Percentiles rank a stretch among this genome's conserved stretches.
Evolutionary conservation across 2,888 invertebrate genomes (phyloP).

Genomic region (Oscheius sp.): DNA sequence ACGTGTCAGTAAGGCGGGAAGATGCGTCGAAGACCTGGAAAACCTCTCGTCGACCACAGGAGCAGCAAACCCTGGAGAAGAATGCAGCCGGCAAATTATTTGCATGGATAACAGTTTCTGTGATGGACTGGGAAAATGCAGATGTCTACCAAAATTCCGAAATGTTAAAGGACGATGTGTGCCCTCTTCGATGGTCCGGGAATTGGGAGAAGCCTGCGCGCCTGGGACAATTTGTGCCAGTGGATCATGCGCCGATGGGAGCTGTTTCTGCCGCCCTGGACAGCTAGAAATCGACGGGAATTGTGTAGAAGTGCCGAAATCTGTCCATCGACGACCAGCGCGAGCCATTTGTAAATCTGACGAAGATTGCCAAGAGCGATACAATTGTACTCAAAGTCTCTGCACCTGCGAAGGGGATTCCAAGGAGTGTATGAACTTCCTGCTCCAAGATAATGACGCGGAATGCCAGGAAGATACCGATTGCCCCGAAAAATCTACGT

Average conservation of each 20-base stretch:
- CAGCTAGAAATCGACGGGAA: slow-evolving; percentile 35
- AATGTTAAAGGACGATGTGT: slow-evolving; percentile 50
- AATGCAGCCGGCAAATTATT: slow-evolving; percentile 42
- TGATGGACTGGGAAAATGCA: slow-evolving; percentile 44
- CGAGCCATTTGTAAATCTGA: slow-evolving; percentile 42
- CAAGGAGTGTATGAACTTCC: slow-evolving; percentile 37
- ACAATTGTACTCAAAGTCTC: slow-evolving; percentile 44
- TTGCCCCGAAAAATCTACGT: slow-evolving; percentile 28
- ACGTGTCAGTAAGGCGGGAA: not conserved
- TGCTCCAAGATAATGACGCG: not conserved
- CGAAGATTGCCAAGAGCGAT: slow-evolving; percentile 46
- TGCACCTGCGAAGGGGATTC: slow-evolving; percentile 49
- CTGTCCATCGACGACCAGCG: not conserved
- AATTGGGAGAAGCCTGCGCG: slow-evolving; percentile 47
- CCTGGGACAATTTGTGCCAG: slow-evolving; percentile 43
- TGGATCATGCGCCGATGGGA: slow-evolving; percentile 40
- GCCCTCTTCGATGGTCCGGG: slow-evolving; percentile 40
- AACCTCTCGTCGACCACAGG: not conserved
- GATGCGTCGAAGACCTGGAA: slow-evolving; percentile 35
- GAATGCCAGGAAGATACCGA: slow-evolving; percentile 19
- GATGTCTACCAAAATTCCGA: slow-evolving; percentile 37
- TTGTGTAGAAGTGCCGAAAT: slow-evolving; percentile 39
- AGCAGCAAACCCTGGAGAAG: slow-evolving; percentile 45
- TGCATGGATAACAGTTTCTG: slow-evolving; percentile 54
- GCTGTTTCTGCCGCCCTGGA: slow-evolving; percentile 43